A percentile compares a stretch with the other conserved stretches of the same genome.
phyloP scores from a whole-genome alignment of 1,140 invertebrate genomes.

The Pogonomyrmex barbatus region DNA sequence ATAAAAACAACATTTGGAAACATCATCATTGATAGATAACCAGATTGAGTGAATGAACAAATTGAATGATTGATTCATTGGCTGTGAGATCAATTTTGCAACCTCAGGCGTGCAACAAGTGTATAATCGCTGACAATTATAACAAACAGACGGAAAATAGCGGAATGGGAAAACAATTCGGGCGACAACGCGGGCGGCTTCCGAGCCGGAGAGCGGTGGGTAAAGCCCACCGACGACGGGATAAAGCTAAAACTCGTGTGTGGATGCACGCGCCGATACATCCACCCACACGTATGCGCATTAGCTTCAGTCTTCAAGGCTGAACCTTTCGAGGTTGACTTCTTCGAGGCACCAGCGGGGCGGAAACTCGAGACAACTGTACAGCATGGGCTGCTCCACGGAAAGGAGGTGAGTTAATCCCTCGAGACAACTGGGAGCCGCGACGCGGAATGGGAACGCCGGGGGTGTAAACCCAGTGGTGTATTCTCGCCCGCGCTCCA shows the following conservation, averaged over 20 bases:
- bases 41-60: neutral
- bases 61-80: neutral
- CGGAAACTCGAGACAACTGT: conserved; percentile 74
- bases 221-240: neutral
- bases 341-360: conserved; percentile 72
- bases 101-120: conserved; percentile 27
- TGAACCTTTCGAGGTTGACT: conserved; percentile 76
- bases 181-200: neutral
- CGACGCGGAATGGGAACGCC: conserved; percentile 69
- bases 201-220: neutral
- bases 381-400: conserved; percentile 70
- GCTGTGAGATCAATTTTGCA: neutral
- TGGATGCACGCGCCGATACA: conserved; percentile 36
- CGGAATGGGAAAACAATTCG: neutral
- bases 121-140: neutral
- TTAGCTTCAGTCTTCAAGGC: conserved; percentile 63
- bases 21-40: neutral
- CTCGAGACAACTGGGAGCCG: conserved; percentile 75
- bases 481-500: conserved; percentile 72
- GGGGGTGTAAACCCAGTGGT: conserved; percentile 62
- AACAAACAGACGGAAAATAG: neutral
- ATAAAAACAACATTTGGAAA: neutral
- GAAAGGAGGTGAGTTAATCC: conserved; percentile 75
- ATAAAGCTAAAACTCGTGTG: neutral
- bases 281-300: neutral